Evolutionary conservation across 2,888 invertebrate species (phyloP), one percentile per base, ranked within the genome.

Genomic region (Monochamus alternatus): DNA sequence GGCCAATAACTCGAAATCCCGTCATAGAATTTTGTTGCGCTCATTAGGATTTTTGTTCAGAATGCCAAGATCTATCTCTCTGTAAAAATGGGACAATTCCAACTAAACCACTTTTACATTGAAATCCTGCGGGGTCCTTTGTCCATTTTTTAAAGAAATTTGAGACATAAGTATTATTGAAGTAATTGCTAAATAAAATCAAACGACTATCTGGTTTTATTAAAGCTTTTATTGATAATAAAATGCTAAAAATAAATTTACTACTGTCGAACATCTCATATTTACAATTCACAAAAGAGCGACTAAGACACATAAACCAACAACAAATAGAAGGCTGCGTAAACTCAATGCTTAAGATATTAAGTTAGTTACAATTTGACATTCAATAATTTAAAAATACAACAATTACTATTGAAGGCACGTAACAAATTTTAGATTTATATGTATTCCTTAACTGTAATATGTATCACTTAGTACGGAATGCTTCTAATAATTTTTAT

Each of bases 391-490:
- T 38, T 66, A 74, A 43, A 77, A 68, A 73, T 75, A 79, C 72
- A 79, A 75, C 73, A 75, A 78, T 67, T 55, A 77, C 79, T 59
- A 78, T 80, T 60, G 78, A 83, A 83, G 83, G 83, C 83, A 83
- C 83, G 72, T 83, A 83, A 81, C 78, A 78, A 79, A 76, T 78
- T 81, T 75, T 74, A 72, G 66, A 77, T 59, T 69, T 76, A 74
- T 74, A 75, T 77, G 75, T 77, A 60, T 68, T 14, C 44, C 69
- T 51, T 69, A 60, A 60, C 31, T 74, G 72, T 78, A 63, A 9
- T 66, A 73, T 64, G 73, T 80, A 82, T 81, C 76, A 80, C 80
- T 79, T 80, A 82, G 79, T 78, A 81, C 77, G 82, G 81, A 82
- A 82, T 82, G 82, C 74, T 79, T 79, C 65, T 69, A 73, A 76